Conservation (phyloP, 2,888 invertebrate genomes). For the Microplitis deprimator region DNA sequence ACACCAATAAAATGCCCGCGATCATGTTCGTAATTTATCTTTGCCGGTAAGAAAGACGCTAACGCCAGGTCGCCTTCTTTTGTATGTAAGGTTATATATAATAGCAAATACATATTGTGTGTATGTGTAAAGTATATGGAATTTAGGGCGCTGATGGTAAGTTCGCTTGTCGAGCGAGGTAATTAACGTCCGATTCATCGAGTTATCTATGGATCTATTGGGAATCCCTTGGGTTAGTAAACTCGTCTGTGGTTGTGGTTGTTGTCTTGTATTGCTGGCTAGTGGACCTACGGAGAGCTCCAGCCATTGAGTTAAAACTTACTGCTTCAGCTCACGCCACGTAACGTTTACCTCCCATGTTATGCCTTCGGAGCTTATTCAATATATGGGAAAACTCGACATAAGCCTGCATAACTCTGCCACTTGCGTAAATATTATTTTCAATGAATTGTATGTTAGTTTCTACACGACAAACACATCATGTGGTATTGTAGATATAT, state of each 20-base stretch:
- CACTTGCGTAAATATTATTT: not conserved
- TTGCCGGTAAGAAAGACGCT: too few species aligned
- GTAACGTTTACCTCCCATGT: conserved; percentile 29
- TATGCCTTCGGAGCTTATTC: not conserved
- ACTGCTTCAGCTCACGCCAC: conserved; percentile 57
- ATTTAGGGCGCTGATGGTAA: conserved; percentile 54
- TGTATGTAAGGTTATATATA: too few species aligned
- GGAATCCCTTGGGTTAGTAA: conserved; percentile 15
- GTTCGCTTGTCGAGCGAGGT: conserved; percentile 48
- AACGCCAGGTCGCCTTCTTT: too few species aligned
- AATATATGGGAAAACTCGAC: conserved; percentile 13
- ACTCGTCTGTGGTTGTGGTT: not conserved
- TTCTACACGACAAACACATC: conserved; percentile 26
- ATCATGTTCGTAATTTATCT: not conserved
- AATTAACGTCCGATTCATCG: conserved; percentile 60
- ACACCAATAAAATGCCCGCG: not conserved
- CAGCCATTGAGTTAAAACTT: conserved; percentile 55
- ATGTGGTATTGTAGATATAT: not conserved
- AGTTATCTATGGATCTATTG: conserved; percentile 55
- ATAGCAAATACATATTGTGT: not conserved
- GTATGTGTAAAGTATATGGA: conserved; percentile 43
- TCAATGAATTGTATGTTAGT: conserved; percentile 22
- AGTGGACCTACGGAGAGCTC: conserved; percentile 38
- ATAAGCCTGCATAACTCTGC: not conserved
- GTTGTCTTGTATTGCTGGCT: conserved; percentile 3